Conservation (phyloP, 2,888 invertebrate species). For the Azorinus chamasolen region DNA sequence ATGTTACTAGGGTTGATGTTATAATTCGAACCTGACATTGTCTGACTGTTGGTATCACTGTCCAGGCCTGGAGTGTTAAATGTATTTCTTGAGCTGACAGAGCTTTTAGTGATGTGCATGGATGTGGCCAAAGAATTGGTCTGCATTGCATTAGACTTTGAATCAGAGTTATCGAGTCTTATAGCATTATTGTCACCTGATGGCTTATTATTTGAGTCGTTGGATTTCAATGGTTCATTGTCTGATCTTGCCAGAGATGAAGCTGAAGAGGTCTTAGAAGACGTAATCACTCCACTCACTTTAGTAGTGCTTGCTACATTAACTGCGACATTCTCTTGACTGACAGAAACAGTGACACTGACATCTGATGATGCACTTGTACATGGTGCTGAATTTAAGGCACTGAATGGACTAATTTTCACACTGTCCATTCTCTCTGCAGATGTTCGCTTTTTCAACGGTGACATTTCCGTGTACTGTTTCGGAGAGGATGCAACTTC, state of each 20-base stretch:
- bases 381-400: slow-evolving; percentile 37
- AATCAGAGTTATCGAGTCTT: slow-evolving; percentile 7
- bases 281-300: slow-evolving; percentile 41
- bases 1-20: not conserved
- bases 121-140: not conserved
- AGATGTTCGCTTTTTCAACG: slow-evolving; percentile 40
- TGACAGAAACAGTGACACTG: not conserved
- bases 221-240: slow-evolving; percentile 12
- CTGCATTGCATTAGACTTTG: slow-evolving; percentile 1
- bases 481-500: slow-evolving; percentile 15
- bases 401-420: slow-evolving; percentile 53
- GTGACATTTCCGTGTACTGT: slow-evolving; percentile 1
- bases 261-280: slow-evolving; percentile 7
- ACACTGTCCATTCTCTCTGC: slow-evolving; percentile 30
- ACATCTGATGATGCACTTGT: not conserved
- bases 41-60: not conserved
- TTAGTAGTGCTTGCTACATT: slow-evolving; percentile 3
- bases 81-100: not conserved
- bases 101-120: too few relatives aligned
- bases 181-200: slow-evolving; percentile 6
- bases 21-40: slow-evolving; percentile 9
- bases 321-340: not conserved
- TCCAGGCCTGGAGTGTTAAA: not conserved
- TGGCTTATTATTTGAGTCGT: slow-evolving; percentile 7
- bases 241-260: slow-evolving; percentile 3